These are phyloP conservation scores for Panagrolaimus sp. DNA, from an alignment of 1,140 invertebrate genomes.

Conservation along the genomic window DNA sequence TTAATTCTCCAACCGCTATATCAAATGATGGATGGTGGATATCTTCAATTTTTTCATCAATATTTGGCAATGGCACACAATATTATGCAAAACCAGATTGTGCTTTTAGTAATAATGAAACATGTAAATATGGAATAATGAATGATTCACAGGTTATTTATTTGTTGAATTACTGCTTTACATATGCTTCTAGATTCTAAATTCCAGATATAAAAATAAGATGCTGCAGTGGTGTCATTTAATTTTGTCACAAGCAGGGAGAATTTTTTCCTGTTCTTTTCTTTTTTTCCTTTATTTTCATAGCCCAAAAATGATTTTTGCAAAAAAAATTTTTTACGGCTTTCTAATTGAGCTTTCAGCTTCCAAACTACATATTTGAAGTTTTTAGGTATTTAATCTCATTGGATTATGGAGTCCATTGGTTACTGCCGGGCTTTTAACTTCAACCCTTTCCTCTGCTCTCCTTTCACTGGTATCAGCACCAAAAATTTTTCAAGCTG, in stretches of 20 bases:
- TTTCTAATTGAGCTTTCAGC: too few species aligned
- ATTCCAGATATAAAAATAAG: too few species aligned
- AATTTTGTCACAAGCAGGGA: too few species aligned
- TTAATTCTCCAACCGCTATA: constrained; percentile 10
- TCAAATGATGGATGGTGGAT: background rate
- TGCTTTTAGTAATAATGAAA: constrained; percentile 22
- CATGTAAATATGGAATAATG: constrained; percentile 70
- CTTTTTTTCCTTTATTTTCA: too few species aligned
- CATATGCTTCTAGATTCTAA: too few species aligned
- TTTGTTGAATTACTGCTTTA: too few species aligned
- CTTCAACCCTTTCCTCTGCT: constrained; percentile 87
- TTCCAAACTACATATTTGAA: too few species aligned
- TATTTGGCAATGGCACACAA: background rate
- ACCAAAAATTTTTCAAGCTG: constrained; percentile 69
- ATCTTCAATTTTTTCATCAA: constrained; percentile 4
- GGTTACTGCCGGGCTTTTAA: constrained; percentile 89
- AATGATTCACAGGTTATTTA: constrained; percentile 66
- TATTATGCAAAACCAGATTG: constrained; percentile 27
- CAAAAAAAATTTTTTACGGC: too few species aligned
- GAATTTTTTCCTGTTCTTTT: too few species aligned
- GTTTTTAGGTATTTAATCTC: constrained; percentile 69
- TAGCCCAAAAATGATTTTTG: too few species aligned
- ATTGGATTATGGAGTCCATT: constrained; percentile 80
- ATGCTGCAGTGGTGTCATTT: too few species aligned
- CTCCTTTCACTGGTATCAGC: constrained; percentile 59